Percentiles rank a stretch among this genome's conserved stretches.
Evolutionary conservation across 2,113 vertebrate species (phyloP).

Genomic region (Nematolebias whitei): DNA sequence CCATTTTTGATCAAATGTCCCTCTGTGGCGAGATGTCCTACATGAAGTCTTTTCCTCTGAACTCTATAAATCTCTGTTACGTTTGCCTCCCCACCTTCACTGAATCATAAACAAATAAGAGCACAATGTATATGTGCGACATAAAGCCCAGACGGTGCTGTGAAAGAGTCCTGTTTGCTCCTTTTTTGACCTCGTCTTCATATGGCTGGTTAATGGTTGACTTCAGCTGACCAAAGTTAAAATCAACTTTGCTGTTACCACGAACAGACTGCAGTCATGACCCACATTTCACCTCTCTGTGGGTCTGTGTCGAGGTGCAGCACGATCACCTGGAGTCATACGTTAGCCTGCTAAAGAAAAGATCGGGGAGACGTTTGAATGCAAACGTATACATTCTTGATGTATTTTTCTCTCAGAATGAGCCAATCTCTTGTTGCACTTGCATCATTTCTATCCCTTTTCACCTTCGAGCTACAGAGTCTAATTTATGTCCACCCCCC

Average conservation of each 20-base stretch:
- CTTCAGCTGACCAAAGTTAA: slow-evolving; percentile 50
- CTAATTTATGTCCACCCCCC: slow-evolving; percentile 70
- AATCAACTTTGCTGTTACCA: slow-evolving; percentile 47
- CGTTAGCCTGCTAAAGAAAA: neutral
- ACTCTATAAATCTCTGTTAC: neutral
- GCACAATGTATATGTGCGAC: neutral
- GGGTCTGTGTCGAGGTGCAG: neutral
- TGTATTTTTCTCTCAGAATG: slow-evolving; percentile 29
- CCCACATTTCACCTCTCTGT: neutral
- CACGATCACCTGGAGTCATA: neutral
- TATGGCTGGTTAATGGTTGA: slow-evolving; percentile 74
- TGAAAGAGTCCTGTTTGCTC: neutral
- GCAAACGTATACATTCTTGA: slow-evolving; percentile 42
- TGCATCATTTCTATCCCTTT: slow-evolving; percentile 71
- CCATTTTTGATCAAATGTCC: too few relatives aligned
- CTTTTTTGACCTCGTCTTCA: slow-evolving; percentile 30
- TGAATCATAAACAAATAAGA: neutral
- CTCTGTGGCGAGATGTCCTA: neutral
- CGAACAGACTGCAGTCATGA: neutral
- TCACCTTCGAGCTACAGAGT: slow-evolving; percentile 57
- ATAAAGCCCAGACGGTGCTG: neutral
- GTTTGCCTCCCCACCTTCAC: neutral
- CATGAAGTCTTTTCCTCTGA: neutral
- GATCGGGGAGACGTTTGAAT: neutral
- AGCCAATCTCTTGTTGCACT: slow-evolving; percentile 56